Conservation (phyloP, 2,888 invertebrate species). For the Agrotis puta region DNA sequence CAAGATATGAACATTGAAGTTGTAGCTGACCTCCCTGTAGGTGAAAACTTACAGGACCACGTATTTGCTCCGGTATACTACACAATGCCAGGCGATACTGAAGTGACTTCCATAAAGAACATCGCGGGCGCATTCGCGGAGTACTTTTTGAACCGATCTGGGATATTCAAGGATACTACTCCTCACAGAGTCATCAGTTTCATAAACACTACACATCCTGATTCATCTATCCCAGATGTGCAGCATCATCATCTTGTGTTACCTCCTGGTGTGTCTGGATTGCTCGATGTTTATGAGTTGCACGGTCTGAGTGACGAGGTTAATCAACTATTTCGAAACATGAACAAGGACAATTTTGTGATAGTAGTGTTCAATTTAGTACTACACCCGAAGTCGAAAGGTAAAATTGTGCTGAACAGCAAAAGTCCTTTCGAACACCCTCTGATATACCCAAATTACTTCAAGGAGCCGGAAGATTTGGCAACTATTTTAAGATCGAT, state of each 20-base stretch:
- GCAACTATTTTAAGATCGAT: slow-evolving; percentile 73
- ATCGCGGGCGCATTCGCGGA: slow-evolving; percentile 77
- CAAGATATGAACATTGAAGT: slow-evolving; percentile 79
- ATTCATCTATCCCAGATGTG: slow-evolving; percentile 75
- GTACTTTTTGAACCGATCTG: slow-evolving; percentile 87
- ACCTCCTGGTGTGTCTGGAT: slow-evolving; percentile 71
- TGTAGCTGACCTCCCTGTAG: slow-evolving; percentile 86
- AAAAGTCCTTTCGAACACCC: slow-evolving; percentile 93
- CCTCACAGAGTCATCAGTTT: slow-evolving; percentile 79
- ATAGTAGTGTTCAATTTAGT: slow-evolving; percentile 90
- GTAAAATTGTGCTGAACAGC: slow-evolving; percentile 92
- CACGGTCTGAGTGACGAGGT: slow-evolving; percentile 75
- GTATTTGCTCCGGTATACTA: slow-evolving; percentile 80
- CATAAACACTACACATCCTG: slow-evolving; percentile 76
- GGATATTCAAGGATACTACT: slow-evolving; percentile 84
- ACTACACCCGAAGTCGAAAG: slow-evolving; percentile 93
- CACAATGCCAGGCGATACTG: slow-evolving; percentile 72
- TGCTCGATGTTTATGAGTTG: slow-evolving; percentile 72
- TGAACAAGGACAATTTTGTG: slow-evolving; percentile 74
- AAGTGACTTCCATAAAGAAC: slow-evolving; percentile 68
- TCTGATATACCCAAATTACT: slow-evolving; percentile 91
- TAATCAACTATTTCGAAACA: slow-evolving; percentile 67
- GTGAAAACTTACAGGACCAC: slow-evolving; percentile 90
- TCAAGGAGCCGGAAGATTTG: slow-evolving; percentile 90
- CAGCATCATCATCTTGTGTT: slow-evolving; percentile 78